Base-by-base conservation (phyloP, 2,888 invertebrate species). In the Dioctria rufipes region DNA sequence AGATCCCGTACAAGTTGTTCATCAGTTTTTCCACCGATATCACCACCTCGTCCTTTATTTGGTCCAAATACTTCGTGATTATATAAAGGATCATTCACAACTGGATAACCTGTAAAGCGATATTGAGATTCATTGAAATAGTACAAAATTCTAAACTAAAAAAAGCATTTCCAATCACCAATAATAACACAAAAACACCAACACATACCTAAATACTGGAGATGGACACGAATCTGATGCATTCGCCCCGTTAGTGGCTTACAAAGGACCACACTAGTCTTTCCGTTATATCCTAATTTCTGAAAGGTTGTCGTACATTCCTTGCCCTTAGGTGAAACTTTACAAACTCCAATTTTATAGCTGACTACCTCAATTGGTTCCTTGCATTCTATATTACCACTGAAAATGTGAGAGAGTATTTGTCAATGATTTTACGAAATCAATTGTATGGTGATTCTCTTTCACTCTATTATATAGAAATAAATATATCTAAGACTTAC, bases 141-240 rank as follows among this genome's bases (percentile, higher is more conserved):
- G 25, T 25, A 25, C 25, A 25, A 25, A 25, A 25, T 25, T 2
- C 25, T 25, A 0, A 25, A 25, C 25, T 9, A 46, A 46, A 46
- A 46, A 46, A 46, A 46, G 1, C 9, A 46, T 46, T 9, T 46
- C 49, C 2, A 46, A 46, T 5, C 46, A 2, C 8, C 8, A 6
- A 8, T 6, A 46, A 8, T 6, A 46, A 8, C 5, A 6, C 5
- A 46, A 46, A 46, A 46, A 46, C 8, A 46, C 46, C 8, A 8
- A 39, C 5, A 42, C 90, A 89, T 88, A 96, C 97, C 99, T 86
- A 99, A 91, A 89, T 95, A 99, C 90, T 99, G 99, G 83, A 99
- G 92, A 90, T 99, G 99, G 46, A 99, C 98, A 83, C 99, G 92
- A 85, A 99, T 99, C 90, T 99, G 99, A 89, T 99, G 99, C 94